Percentiles rank a stretch among this genome's conserved stretches.
These are phyloP conservation scores for Nymphalis io DNA, from an alignment of 1,140 invertebrate genomes.

Conservation along the genomic window DNA sequence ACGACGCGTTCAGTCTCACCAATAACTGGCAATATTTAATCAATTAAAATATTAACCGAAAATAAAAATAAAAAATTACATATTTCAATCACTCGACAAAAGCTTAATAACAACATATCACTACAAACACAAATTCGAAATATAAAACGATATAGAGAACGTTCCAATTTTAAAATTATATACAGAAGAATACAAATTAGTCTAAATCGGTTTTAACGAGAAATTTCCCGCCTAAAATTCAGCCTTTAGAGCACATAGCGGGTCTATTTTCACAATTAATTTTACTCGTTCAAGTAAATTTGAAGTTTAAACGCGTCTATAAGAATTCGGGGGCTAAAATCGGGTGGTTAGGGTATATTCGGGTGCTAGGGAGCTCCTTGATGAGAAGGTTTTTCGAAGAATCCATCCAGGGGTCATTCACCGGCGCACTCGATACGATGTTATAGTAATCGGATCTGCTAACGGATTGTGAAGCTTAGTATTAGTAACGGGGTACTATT, in stretches of 20 bases:
- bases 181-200: no score
- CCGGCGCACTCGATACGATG: constrained; percentile 71
- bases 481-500: constrained; percentile 4
- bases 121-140: neutral
- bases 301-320: constrained; percentile 39
- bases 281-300: constrained; percentile 31
- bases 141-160: no score
- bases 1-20: constrained; percentile 37
- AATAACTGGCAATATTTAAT: constrained; percentile 23
- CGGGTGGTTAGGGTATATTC: constrained; percentile 66
- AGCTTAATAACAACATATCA: neutral
- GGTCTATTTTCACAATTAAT: neutral
- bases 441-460: constrained; percentile 69
- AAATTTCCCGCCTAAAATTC: no score
- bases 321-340: constrained; percentile 76
- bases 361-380: constrained; percentile 69
- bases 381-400: constrained; percentile 78
- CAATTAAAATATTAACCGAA: constrained; percentile 3
- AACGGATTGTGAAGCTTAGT: constrained; percentile 33
- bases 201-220: no score
- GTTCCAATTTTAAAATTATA: no score
- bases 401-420: constrained; percentile 72
- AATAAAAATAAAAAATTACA: no score
- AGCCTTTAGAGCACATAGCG: no score
- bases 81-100: no score